Conservation (phyloP, 2,113 vertebrate genomes). For the Nyctereutes procyonoides region DNA sequence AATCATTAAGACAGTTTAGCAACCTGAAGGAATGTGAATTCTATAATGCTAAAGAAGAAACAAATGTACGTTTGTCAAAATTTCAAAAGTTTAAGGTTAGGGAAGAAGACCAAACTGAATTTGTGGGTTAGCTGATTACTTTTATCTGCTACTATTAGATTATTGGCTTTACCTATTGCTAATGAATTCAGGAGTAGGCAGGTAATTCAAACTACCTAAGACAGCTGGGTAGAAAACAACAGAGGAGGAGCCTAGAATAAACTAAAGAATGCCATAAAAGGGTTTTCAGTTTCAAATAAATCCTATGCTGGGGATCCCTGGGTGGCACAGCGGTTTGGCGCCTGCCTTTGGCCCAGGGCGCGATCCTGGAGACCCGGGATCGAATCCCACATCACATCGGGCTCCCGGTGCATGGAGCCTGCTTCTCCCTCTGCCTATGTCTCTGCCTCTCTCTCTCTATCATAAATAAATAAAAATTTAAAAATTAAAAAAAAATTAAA, state of each 20-base stretch:
- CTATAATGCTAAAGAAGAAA: slow-evolving; percentile 38
- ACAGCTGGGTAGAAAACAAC: not conserved
- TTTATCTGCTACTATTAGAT: not conserved
- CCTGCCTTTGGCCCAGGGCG: too few relatives aligned
- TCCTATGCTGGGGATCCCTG: not conserved
- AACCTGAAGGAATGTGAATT: slow-evolving; percentile 17
- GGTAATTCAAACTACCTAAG: slow-evolving; percentile 25
- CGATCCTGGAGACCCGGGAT: too few relatives aligned
- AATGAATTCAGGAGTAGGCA: not conserved
- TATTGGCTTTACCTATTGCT: not conserved
- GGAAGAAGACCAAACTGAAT: slow-evolving; percentile 17
- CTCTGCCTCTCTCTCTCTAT: too few relatives aligned
- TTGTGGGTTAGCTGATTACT: not conserved
- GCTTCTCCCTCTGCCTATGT: too few relatives aligned
- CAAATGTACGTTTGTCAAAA: not conserved
- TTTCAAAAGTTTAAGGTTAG: slow-evolving; percentile 38
- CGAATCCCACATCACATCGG: too few relatives aligned
- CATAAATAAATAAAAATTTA: not conserved
- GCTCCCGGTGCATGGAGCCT: too few relatives aligned
- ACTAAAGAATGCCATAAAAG: not conserved
- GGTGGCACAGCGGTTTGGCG: too few relatives aligned
- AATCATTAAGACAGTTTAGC: slow-evolving; percentile 19
- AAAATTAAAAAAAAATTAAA: too few relatives aligned
- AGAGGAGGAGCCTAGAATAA: not conserved
- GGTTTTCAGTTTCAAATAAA: slow-evolving; percentile 34